Base-by-base conservation (phyloP, 92 coral and sea anemone genomes). In the Palythoa grandis region DNA sequence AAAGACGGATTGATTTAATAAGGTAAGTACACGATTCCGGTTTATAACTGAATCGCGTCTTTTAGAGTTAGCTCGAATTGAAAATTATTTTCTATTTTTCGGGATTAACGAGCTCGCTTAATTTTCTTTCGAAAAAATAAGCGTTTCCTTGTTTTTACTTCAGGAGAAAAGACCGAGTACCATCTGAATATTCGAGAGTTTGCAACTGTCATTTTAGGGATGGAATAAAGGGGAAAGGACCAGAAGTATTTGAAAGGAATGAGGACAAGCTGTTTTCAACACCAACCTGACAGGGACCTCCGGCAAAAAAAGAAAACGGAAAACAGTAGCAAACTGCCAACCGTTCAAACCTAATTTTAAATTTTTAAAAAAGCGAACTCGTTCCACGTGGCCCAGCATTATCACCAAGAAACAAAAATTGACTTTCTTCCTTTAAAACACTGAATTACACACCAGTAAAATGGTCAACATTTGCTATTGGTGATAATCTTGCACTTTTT, bases 181-280 rank as follows among this genome's bases (percentile, higher is more conserved):
- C 70, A 63, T 63, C 70, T 63, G 70, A 63, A 63, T 54, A 63
- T 65, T 65, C 70, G 17, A 65, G 70, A 65, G 70, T 65, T 65
- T 65, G 29, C 70, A 65, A 25, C 70, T 19, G 70, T 65, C 70
- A 20, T 65, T 65, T 65, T 65, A 6, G 29, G 70, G 70, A 65
- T 65, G 29, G 70, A 19, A 65, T 4, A 4, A 19, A 65, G 70
- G 9, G 3, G 60, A 7, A 15, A 3, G 6, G 47, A 40, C 4
- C 63, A 57, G 63, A 57, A 57, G 11, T 57, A 57, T 57, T 57
- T 57, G 63, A 57, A 57, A 57, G 63, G 63, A 57, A 57, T 57
- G 11, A 57, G 29, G 70, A 65, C 70, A 65, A 19, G 29, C 19
- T 65, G 70, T 6, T 65, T 65, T 19, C 25, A 19, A 65, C 70